Evolutionary conservation across 2,888 invertebrate species (phyloP), one percentile per base, ranked within the genome.

Genomic region (Linhomoeus sp.): DNA sequence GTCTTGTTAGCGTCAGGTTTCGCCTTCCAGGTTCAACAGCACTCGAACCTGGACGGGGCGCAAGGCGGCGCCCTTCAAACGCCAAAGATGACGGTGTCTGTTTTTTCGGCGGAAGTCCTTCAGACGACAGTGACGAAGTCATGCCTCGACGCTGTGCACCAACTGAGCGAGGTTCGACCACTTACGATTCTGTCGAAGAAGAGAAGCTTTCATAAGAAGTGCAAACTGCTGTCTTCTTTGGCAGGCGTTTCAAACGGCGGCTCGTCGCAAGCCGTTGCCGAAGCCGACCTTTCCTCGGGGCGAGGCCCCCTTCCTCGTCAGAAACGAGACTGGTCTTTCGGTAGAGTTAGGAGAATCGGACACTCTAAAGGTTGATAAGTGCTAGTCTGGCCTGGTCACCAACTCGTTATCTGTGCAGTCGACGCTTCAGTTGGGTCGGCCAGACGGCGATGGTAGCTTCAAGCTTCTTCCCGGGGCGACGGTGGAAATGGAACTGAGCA

Each of bases 81-180:
- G 37, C 57, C 56, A 25, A 55, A 55, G 49, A 58, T 61, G 54
- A 49, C 52, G 9, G 51, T 65, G 43, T 44, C 51, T 17, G 23
- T 65, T 40, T 73, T 73, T 15, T 76, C 78, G 42, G 70, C 75
- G 58, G 79, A 80, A 58, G 75, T 76, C 53, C 68, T 85, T 46
- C 78, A 87, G 66, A 66, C 87, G 45, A 83, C 82, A 2, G 69
- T 86, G 49, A 82, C 84, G 0, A 80, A 81, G 64, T 80, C 80
- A 1, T 78, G 79, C 52, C 69, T 88, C 51, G 80, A 82, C 62
- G 80, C 85, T 5, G 64, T 92, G 43, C 76, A 76, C 40, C 78
- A 78, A 62, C 70, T 94, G 29, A 77, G 78, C 7, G 80, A 82
- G 58, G 71, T 69, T 50, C 41, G 52, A 35, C 19, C 26, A 26